Conservation (phyloP, 1,140 invertebrate species). For the Hyles vespertilio region DNA sequence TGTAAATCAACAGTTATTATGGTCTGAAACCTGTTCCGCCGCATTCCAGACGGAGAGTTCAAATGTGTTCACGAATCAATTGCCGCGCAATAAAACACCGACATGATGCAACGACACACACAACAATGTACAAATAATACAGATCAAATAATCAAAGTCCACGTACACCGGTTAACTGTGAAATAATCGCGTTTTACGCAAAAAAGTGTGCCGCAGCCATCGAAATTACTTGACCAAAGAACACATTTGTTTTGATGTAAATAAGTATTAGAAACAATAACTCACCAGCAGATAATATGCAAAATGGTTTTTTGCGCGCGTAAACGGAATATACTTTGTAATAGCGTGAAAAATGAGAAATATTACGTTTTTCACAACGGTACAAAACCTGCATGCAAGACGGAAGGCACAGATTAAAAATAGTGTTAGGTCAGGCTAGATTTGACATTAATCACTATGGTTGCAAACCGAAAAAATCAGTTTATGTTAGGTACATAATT, state of each 20-base stretch:
- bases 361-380: conserved; percentile 8
- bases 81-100: not conserved
- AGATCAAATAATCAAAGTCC: no score
- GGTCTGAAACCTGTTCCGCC: conserved; percentile 15
- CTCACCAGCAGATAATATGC: conserved; percentile 8
- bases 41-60: conserved; percentile 2
- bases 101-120: conserved; percentile 8
- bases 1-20: conserved; percentile 7
- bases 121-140: not conserved
- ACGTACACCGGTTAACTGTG: no score
- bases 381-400: conserved; percentile 5
- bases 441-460: no score
- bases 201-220: conserved; percentile 14
- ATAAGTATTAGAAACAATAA: conserved; percentile 11
- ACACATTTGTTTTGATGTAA: no score
- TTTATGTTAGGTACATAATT: no score
- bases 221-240: conserved; percentile 2
- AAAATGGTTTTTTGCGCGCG: conserved; percentile 1
- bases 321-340: conserved; percentile 3
- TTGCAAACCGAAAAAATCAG: no score
- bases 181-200: no score
- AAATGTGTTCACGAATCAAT: not conserved
- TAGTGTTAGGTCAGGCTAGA: no score
- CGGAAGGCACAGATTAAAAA: conserved; percentile 11
- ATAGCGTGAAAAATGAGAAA: conserved; percentile 13